A percentile compares a stretch with the other conserved stretches of the same genome.
phyloP scores from a whole-genome alignment of 2,888 invertebrate species.

The Rutpela maculata region DNA sequence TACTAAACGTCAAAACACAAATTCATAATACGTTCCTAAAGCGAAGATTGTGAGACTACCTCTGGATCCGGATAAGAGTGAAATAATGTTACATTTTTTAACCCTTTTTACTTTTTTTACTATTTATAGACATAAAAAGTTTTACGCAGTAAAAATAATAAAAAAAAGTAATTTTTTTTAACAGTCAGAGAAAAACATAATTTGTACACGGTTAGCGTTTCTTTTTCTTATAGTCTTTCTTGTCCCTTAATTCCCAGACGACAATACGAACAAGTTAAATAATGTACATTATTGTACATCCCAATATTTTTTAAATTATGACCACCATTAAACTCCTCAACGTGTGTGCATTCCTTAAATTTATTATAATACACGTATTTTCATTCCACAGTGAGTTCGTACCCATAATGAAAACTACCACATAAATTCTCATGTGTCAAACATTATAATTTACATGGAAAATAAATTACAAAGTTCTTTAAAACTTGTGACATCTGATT shows the following conservation, averaged over 20 bases:
- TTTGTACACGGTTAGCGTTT: no score
- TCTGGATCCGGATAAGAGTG: no score
- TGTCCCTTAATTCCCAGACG: not conserved
- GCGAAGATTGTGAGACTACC: no score
- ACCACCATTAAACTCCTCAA: not conserved
- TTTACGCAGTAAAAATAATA: no score
- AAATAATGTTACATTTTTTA: no score
- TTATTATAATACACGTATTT: slow-evolving; percentile 24
- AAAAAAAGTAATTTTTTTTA: no score
- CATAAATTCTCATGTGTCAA: slow-evolving; percentile 38
- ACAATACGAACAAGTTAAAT: not conserved
- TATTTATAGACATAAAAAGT: no score
- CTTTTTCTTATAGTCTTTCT: not conserved
- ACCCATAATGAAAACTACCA: slow-evolving; percentile 28
- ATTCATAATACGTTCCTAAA: no score
- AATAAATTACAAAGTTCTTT: slow-evolving; percentile 47
- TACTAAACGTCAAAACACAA: no score
- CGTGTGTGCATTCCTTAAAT: not conserved
- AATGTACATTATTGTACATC: no score
- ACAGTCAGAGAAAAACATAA: no score
- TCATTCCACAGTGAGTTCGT: slow-evolving; percentile 1
- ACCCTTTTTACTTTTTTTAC: no score
- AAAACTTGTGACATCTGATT: slow-evolving; percentile 45
- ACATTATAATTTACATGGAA: slow-evolving; percentile 40
- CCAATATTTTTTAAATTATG: not conserved